Evolutionary conservation across 2,113 vertebrate genomes (phyloP).

Genomic region (Alaudala cheleensis): DNA sequence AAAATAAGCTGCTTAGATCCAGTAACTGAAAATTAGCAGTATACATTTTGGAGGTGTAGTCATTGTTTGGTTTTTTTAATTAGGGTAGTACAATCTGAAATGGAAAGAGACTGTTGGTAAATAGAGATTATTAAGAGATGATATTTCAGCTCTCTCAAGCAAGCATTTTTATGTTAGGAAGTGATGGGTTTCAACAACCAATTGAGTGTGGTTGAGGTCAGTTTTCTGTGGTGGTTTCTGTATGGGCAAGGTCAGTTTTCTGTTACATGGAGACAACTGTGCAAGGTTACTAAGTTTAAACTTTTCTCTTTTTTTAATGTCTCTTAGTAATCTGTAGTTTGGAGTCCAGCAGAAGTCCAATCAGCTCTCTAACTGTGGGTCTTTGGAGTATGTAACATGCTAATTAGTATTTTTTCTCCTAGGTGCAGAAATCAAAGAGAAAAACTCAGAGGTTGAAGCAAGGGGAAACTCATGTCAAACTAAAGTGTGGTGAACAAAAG

Average conservation of each 20-base stretch:
- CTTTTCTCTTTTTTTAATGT: background rate
- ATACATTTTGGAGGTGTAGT: background rate
- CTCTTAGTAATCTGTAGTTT: background rate
- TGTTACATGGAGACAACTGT: background rate
- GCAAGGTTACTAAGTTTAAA: background rate
- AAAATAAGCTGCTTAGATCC: background rate
- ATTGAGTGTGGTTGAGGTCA: background rate
- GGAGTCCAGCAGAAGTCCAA: background rate
- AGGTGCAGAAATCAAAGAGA: slow-evolving; percentile 81
- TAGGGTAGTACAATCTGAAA: background rate
- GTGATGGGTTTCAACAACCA: background rate
- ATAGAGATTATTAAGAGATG: background rate
- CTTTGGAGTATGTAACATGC: background rate
- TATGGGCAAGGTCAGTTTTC: background rate
- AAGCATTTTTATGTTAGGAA: background rate
- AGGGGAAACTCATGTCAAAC: background rate
- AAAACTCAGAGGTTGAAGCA: slow-evolving; percentile 67
- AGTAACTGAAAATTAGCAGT: background rate
- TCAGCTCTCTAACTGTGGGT: background rate
- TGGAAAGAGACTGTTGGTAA: background rate
- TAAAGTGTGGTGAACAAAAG: slow-evolving; percentile 16
- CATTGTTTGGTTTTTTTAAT: accelerated
- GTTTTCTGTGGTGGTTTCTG: background rate
- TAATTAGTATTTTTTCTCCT: slow-evolving; percentile 3
- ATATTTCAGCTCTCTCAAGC: background rate